Conservation (phyloP, 2,888 invertebrate genomes). For the Camptogramma bilineatum region DNA sequence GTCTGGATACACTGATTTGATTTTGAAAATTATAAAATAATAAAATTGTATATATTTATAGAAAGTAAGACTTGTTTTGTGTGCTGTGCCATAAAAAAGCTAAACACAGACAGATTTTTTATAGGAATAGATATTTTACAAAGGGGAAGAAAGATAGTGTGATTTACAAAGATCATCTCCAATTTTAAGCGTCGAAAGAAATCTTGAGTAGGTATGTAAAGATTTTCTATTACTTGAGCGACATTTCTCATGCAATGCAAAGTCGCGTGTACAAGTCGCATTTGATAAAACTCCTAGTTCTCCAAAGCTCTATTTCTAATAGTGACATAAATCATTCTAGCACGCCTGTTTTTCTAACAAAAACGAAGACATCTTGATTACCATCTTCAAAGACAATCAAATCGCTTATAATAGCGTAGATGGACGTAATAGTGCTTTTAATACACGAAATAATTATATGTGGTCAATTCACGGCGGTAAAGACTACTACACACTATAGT, state of each 20-base stretch:
- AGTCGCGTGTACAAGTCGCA: slow-evolving; percentile 16
- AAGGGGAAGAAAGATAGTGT: too few species aligned
- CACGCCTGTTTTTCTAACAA: slow-evolving; percentile 36
- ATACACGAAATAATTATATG: slow-evolving; percentile 65
- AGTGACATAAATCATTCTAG: slow-evolving; percentile 58
- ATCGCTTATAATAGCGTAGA: slow-evolving; percentile 51
- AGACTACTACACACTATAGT: slow-evolving; percentile 8
- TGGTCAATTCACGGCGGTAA: slow-evolving; percentile 41
- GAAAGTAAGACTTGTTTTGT: too few species aligned
- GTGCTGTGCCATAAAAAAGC: too few species aligned
- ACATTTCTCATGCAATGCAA: not conserved
- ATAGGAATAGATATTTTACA: too few species aligned
- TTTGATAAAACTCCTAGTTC: not conserved
- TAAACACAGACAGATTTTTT: too few species aligned
- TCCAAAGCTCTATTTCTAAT: slow-evolving; percentile 34
- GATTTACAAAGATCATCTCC: too few species aligned
- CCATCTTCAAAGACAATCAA: slow-evolving; percentile 52
- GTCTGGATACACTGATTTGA: too few species aligned
- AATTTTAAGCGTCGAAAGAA: too few species aligned
- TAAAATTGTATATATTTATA: too few species aligned
- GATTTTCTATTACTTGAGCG: too few species aligned
- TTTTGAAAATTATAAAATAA: too few species aligned
- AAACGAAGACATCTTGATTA: slow-evolving; percentile 57
- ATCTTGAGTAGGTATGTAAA: too few species aligned
- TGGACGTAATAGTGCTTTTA: slow-evolving; percentile 49